Conservation (phyloP, 2,888 invertebrate genomes). For the Tholera decimalis region DNA sequence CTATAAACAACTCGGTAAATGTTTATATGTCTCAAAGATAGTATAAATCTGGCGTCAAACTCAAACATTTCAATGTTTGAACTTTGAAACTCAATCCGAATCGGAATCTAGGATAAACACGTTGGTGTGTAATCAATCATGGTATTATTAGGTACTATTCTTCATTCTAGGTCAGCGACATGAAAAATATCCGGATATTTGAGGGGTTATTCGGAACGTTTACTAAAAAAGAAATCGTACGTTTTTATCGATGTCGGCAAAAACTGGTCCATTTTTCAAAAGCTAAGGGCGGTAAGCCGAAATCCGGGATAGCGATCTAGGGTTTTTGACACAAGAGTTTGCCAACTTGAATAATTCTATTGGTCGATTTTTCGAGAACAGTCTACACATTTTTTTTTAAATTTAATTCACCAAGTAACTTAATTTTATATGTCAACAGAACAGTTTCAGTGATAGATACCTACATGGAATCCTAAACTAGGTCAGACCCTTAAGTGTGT, state of each 20-base stretch:
- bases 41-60: slow-evolving; percentile 47
- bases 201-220: not conserved
- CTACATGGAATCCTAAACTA: slow-evolving; percentile 24
- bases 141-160: slow-evolving; percentile 3
- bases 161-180: slow-evolving; percentile 3
- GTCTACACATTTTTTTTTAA: not conserved
- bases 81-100: slow-evolving; percentile 42
- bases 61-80: slow-evolving; percentile 34
- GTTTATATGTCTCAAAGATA: slow-evolving; percentile 40
- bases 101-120: slow-evolving; percentile 37
- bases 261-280: slow-evolving; percentile 1
- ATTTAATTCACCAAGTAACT: slow-evolving; percentile 13
- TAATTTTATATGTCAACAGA: not conserved
- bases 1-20: slow-evolving; percentile 32
- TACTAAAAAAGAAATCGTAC: not conserved
- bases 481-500: slow-evolving; percentile 32
- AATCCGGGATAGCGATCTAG: not conserved
- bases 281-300: not conserved
- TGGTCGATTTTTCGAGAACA: not conserved
- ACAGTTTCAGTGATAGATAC: slow-evolving; percentile 9
- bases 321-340: not conserved
- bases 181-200: not conserved
- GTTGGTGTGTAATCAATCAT: slow-evolving; percentile 40
- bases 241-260: not conserved
- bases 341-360: not conserved